Evolutionary conservation across 1,140 invertebrate species (phyloP).

Genomic region (Aphidius gifuensis): DNA sequence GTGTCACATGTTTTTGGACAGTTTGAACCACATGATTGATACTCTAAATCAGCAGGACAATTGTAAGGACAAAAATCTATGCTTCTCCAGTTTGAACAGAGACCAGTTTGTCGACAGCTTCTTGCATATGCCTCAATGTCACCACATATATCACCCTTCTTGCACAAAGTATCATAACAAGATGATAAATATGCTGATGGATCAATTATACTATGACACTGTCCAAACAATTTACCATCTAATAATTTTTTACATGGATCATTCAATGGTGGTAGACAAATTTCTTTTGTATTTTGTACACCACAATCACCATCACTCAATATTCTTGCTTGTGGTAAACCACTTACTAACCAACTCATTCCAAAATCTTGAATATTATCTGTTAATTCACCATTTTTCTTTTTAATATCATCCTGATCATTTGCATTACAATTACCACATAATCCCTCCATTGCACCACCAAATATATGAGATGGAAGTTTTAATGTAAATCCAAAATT

Average conservation of each 20-base stretch:
- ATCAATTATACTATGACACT: constrained; percentile 72
- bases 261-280: constrained; percentile 46
- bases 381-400: constrained; percentile 26
- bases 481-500: constrained; percentile 63
- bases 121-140: constrained; percentile 70
- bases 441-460: constrained; percentile 70
- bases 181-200: constrained; percentile 64
- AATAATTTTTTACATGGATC: constrained; percentile 67
- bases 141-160: constrained; percentile 60
- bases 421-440: constrained; percentile 76
- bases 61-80: constrained; percentile 62
- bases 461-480: constrained; percentile 70
- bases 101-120: constrained; percentile 64
- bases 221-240: constrained; percentile 63
- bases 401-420: constrained; percentile 61
- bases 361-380: constrained; percentile 57
- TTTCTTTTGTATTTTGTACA: constrained; percentile 51
- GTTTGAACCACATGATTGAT: constrained; percentile 63
- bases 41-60: constrained; percentile 62
- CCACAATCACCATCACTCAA: constrained; percentile 34
- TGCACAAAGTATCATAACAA: constrained; percentile 68
- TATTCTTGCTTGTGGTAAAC: constrained; percentile 41
- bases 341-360: constrained; percentile 60
- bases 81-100: constrained; percentile 71
- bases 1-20: constrained; percentile 72